Conservation (phyloP, 2,113 vertebrate species). For the Lipophrys pholis region DNA sequence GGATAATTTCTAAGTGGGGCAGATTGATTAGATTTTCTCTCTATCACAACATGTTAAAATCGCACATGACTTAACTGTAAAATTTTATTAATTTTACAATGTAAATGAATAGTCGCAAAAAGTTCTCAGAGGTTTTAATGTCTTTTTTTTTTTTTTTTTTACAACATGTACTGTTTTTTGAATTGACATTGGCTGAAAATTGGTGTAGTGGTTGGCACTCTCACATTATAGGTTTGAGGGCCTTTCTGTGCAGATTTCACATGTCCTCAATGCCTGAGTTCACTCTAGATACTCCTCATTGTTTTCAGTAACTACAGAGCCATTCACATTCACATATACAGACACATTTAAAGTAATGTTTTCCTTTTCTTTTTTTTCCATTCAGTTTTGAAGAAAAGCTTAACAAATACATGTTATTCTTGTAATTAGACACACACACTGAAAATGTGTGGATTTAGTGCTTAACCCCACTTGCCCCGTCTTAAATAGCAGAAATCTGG, state of each 20-base stretch:
- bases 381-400: background rate
- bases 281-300: too few species aligned
- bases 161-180: background rate
- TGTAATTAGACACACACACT: constrained; percentile 10
- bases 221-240: too few species aligned
- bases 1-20: constrained; percentile 7
- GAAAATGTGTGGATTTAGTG: constrained; percentile 28
- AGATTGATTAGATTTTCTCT: background rate
- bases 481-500: constrained; percentile 21
- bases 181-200: too few species aligned
- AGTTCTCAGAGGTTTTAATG: too few species aligned
- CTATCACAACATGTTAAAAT: constrained; percentile 12
- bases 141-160: background rate
- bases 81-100: background rate
- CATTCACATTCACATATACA: background rate
- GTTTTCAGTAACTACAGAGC: too few species aligned
- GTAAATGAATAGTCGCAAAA: background rate
- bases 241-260: too few species aligned
- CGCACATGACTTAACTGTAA: background rate
- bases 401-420: background rate
- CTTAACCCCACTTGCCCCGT: constrained; percentile 30
- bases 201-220: too few species aligned
- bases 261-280: too few species aligned
- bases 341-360: background rate
- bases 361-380: background rate